These are phyloP conservation scores for Lordiphosa fenestrarum DNA, from an alignment of 2,888 invertebrate genomes.

Conservation along the genomic window DNA sequence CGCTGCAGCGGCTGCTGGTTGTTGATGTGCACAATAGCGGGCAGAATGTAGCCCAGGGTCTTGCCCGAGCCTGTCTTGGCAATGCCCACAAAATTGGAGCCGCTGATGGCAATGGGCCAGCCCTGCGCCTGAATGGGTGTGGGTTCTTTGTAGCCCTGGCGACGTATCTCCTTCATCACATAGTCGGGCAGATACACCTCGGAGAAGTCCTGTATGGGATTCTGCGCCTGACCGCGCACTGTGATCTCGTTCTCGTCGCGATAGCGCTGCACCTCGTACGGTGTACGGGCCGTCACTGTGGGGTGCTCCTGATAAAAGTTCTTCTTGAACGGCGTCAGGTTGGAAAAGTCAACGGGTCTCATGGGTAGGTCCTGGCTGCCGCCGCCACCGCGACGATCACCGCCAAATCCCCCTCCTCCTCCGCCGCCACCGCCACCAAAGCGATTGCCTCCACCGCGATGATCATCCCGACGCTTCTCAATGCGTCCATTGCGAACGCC, in stretches of 20 bases:
- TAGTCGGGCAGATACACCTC: constrained; percentile 90
- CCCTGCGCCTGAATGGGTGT: constrained; percentile 93
- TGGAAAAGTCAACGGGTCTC: constrained; percentile 84
- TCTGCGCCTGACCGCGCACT: constrained; percentile 87
- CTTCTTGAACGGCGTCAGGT: constrained; percentile 88
- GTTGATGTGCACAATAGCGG: constrained; percentile 93
- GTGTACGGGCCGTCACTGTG: constrained; percentile 83
- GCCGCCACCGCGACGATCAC: constrained; percentile 86
- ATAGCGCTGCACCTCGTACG: constrained; percentile 87
- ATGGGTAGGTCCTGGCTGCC: constrained; percentile 89
- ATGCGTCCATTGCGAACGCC: constrained; percentile 76
- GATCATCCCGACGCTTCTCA: constrained; percentile 80
- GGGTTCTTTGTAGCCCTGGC: constrained; percentile 87
- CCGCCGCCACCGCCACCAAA: constrained; percentile 90
- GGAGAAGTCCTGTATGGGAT: constrained; percentile 89
- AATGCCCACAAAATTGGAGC: constrained; percentile 91
- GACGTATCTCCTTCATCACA: constrained; percentile 84
- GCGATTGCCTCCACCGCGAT: constrained; percentile 79
- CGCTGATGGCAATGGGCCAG: constrained; percentile 93
- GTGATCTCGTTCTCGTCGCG: constrained; percentile 87
- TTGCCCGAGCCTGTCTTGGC: constrained; percentile 92
- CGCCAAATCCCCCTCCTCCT: constrained; percentile 87
- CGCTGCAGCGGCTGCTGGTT: constrained; percentile 88
- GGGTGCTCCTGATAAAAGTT: constrained; percentile 90
- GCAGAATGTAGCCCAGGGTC: constrained; percentile 89